A percentile compares a stretch with the other conserved stretches of the same genome.
These are phyloP conservation scores for Muscicapa adusta DNA, from an alignment of 2,113 vertebrate genomes.

Conservation along the genomic window DNA sequence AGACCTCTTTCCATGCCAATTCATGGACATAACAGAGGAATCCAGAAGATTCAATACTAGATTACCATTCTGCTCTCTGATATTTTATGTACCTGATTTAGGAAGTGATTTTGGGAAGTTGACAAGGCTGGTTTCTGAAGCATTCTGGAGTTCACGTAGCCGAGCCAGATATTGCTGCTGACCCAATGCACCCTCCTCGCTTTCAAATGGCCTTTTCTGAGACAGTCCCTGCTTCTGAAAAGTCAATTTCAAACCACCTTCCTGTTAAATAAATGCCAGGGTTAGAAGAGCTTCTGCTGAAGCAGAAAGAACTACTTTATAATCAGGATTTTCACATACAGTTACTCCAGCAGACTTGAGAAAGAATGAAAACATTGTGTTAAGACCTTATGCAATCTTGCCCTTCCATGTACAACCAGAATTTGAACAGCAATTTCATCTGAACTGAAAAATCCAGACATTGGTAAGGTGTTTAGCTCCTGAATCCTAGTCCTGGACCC, in stretches of 20 bases:
- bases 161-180: slow-evolving; percentile 94
- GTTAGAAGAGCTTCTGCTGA: slow-evolving; percentile 54
- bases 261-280: slow-evolving; percentile 79
- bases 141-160: slow-evolving; percentile 89
- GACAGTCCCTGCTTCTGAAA: slow-evolving; percentile 96
- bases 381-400: not conserved
- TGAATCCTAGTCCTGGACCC: not conserved
- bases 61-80: not conserved
- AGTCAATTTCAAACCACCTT: slow-evolving; percentile 96
- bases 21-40: not conserved
- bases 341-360: not conserved
- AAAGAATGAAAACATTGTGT: not conserved
- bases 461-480: not conserved
- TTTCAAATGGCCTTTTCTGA: slow-evolving; percentile 89
- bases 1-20: not conserved
- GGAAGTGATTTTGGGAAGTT: slow-evolving; percentile 85
- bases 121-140: slow-evolving; percentile 87
- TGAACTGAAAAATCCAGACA: not conserved
- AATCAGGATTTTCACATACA: not conserved
- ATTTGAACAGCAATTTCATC: not conserved
- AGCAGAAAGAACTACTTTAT: slow-evolving; percentile 20
- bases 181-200: slow-evolving; percentile 82
- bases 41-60: not conserved
- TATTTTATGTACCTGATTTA: slow-evolving; percentile 72
- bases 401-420: not conserved